Evolutionary conservation across 2,113 vertebrate genomes (phyloP).

Genomic region (Antechinus stuartii): DNA sequence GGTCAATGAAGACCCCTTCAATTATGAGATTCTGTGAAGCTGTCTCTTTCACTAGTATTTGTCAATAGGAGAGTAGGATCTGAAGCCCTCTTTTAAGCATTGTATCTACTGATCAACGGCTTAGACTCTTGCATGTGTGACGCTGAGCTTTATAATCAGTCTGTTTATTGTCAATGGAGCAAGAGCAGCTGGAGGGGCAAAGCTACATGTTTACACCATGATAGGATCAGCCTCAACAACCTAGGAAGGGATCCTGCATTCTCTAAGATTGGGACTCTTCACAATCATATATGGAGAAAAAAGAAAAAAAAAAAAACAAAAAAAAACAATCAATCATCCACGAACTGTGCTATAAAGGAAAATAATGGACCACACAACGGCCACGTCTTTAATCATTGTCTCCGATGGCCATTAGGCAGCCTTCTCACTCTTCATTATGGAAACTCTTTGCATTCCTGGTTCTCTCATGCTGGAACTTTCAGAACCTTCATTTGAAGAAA

Average conservation of each 20-base stretch:
- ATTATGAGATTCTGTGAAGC: too few relatives aligned
- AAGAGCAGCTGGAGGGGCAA: background rate
- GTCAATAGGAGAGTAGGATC: too few relatives aligned
- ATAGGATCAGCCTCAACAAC: background rate
- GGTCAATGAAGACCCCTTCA: too few relatives aligned
- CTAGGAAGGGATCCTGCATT: background rate
- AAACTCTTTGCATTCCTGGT: background rate
- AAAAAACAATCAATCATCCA: background rate
- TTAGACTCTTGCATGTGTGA: too few relatives aligned
- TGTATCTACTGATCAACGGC: too few relatives aligned
- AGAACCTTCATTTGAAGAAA: background rate
- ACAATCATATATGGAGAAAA: background rate
- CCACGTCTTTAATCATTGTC: background rate
- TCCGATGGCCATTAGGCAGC: background rate
- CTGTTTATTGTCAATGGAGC: slow-evolving; percentile 11
- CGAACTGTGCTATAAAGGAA: background rate
- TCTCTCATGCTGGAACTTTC: background rate
- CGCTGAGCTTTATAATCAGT: slow-evolving; percentile 2
- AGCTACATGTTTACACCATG: background rate
- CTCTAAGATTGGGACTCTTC: background rate
- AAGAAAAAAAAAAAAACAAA: too few relatives aligned
- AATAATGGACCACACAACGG: background rate
- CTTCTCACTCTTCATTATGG: background rate
- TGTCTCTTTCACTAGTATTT: too few relatives aligned
- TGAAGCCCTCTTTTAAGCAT: too few relatives aligned